These are phyloP conservation scores for Hyperopisus bebe DNA, from an alignment of 2,113 vertebrate species.

Conservation along the genomic window DNA sequence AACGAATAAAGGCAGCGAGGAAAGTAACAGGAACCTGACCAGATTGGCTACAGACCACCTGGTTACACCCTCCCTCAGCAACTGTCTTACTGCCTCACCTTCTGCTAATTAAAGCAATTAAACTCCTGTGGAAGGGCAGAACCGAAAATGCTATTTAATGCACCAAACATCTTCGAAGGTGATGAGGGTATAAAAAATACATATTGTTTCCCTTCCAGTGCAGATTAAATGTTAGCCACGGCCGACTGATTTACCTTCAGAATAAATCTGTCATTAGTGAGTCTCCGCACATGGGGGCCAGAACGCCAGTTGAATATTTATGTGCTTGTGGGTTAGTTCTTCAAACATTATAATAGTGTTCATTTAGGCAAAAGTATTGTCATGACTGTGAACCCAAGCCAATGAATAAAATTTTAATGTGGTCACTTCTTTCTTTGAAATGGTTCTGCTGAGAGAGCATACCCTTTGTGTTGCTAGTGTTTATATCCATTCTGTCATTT, in stretches of 20 bases:
- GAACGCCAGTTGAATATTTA: not conserved
- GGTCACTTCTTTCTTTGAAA: not conserved
- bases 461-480: not conserved
- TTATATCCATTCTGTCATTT: not conserved
- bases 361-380: conserved; percentile 1
- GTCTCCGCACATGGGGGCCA: not conserved
- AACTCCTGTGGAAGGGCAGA: conserved; percentile 1
- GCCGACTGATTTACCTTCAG: conserved; percentile 6
- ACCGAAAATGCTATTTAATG: not conserved
- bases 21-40: not conserved
- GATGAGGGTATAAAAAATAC: not conserved
- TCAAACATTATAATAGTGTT: conserved; percentile 1
- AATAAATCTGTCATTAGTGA: not conserved
- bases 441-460: not conserved
- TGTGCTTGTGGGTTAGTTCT: not conserved
- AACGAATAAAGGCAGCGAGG: not conserved
- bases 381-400: not conserved
- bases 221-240: not conserved
- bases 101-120: conserved; percentile 24
- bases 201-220: not conserved
- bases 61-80: conserved; percentile 11
- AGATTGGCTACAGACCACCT: conserved; percentile 12
- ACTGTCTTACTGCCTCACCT: not conserved
- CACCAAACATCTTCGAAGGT: not conserved
- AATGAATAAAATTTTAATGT: not conserved